A percentile compares a stretch with the other conserved stretches of the same genome.
phyloP scores from a whole-genome alignment of 2,797 vertebrate species.

The Manis pentadactyla region DNA sequence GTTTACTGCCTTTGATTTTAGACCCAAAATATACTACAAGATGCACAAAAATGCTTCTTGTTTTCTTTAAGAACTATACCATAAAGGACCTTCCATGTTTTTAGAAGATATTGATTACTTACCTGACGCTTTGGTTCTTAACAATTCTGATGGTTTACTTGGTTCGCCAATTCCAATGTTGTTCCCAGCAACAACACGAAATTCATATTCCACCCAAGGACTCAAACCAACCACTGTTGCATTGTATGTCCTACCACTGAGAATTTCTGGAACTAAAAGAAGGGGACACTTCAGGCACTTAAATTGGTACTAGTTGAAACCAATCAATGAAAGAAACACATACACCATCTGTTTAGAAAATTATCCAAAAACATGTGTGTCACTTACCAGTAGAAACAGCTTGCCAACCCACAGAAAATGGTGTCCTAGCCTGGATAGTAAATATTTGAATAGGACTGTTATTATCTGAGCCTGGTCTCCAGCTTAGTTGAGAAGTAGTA shows the following conservation, averaged over 20 bases:
- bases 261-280: constrained; percentile 91
- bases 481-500: constrained; percentile 90
- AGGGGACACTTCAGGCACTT: not conserved
- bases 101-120: constrained; percentile 16
- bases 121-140: constrained; percentile 93
- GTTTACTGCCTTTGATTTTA: not conserved
- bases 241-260: constrained; percentile 91
- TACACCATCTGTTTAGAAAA: not conserved
- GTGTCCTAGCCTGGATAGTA: constrained; percentile 90
- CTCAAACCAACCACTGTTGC: constrained; percentile 91
- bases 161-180: constrained; percentile 92
- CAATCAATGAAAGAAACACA: not conserved
- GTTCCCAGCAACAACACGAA: constrained; percentile 93
- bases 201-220: constrained; percentile 95
- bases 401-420: constrained; percentile 95
- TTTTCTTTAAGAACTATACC: not conserved
- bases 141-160: constrained; percentile 89
- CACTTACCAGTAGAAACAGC: constrained; percentile 90
- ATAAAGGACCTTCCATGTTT: not conserved
- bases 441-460: constrained; percentile 93
- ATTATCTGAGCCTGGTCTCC: constrained; percentile 91
- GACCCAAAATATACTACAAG: not conserved
- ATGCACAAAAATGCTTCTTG: not conserved
- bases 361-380: fast-evolving
- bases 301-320: not conserved